A percentile compares a stretch with the other conserved stretches of the same genome.
phyloP scores from a whole-genome alignment of 2,888 invertebrate species.

The Pollenia labialis region DNA sequence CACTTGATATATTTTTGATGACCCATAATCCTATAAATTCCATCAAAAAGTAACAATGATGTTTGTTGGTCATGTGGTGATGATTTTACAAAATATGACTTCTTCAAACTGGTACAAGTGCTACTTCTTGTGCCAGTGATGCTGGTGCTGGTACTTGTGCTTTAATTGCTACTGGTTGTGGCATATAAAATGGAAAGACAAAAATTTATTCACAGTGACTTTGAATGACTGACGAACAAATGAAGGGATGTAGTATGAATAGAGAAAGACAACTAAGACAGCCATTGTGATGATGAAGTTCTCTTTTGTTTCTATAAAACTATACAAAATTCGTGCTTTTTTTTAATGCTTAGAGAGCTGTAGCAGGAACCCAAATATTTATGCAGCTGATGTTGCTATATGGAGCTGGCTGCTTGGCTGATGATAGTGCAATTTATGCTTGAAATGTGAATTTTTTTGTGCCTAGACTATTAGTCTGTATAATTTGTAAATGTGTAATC shows the following conservation, averaged over 20 bases:
- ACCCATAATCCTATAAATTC: conserved; percentile 32
- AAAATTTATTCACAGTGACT: conserved; percentile 35
- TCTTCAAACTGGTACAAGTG: conserved; percentile 41
- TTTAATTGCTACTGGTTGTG: not conserved
- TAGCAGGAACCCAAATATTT: conserved; percentile 27
- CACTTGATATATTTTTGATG: conserved; percentile 47
- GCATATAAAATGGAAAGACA: conserved; percentile 17
- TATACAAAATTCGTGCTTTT: not conserved
- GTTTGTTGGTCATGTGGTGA: conserved; percentile 48
- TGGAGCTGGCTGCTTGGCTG: conserved; percentile 20
- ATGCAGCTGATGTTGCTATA: not conserved
- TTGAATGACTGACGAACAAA: not conserved
- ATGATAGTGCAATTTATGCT: conserved; percentile 57
- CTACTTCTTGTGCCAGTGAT: not conserved
- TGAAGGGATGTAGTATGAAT: not conserved
- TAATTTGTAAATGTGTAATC: conserved; percentile 39
- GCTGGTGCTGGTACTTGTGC: not conserved
- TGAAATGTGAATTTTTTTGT: conserved; percentile 8
- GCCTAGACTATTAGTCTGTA: conserved; percentile 27
- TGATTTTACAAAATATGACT: conserved; percentile 31
- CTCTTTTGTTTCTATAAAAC: conserved; percentile 15
- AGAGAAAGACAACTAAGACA: not conserved
- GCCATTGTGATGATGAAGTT: conserved; percentile 2
- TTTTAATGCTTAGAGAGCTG: conserved; percentile 28
- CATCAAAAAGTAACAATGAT: conserved; percentile 18